phyloP scores from a whole-genome alignment of 2,888 invertebrate genomes.

The Loripinus fragilis region DNA sequence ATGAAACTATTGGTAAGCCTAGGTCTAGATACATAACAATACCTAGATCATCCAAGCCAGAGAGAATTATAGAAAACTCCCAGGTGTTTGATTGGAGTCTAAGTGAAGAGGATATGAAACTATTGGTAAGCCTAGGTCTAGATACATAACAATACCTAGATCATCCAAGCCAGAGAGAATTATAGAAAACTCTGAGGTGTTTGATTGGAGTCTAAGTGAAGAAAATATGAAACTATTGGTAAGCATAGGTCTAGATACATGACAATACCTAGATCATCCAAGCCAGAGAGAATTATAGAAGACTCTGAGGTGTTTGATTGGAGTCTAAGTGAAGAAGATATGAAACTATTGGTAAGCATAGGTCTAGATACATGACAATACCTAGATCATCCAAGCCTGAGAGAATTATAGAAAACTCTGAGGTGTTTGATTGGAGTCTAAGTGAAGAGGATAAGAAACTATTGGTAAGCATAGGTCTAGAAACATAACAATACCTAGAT shows the following conservation, averaged over 20 bases:
- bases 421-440: conserved; percentile 72
- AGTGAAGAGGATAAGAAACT: conserved; percentile 66
- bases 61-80: conserved; percentile 66
- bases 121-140: conserved; percentile 47
- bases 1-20: conserved; percentile 61
- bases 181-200: no score
- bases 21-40: conserved; percentile 70
- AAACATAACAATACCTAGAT: conserved; percentile 76
- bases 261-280: no score
- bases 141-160: no score
- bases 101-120: conserved; percentile 66
- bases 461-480: conserved; percentile 58
- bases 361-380: conserved; percentile 75
- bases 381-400: conserved; percentile 67
- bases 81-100: conserved; percentile 72
- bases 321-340: no score
- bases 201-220: no score
- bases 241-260: no score
- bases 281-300: no score
- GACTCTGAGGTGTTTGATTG: no score
- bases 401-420: conserved; percentile 66
- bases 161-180: no score
- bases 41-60: conserved; percentile 66
- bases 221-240: no score
- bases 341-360: no score